These are phyloP conservation scores for Momotus momota DNA, from an alignment of 2,797 vertebrate genomes.

Conservation along the genomic window DNA sequence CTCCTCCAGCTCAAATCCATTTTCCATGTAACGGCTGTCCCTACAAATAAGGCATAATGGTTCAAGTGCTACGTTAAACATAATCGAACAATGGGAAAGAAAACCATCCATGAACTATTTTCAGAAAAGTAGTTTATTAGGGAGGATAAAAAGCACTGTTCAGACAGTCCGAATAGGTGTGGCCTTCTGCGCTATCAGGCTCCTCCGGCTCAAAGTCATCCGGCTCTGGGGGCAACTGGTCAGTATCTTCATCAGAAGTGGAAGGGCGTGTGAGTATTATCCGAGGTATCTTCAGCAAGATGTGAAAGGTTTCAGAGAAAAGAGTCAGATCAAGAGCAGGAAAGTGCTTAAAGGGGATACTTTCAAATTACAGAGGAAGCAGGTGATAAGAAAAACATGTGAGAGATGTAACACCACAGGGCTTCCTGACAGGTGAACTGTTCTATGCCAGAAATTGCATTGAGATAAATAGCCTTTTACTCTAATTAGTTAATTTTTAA, in stretches of 20 bases:
- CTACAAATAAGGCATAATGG: slow-evolving; percentile 44
- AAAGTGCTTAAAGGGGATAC: neutral
- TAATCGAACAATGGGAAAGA: neutral
- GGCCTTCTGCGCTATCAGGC: slow-evolving; percentile 46
- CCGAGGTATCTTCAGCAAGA: slow-evolving; percentile 83
- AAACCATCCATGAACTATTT: neutral
- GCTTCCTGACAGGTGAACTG: neutral
- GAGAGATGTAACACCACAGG: neutral
- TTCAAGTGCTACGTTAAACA: slow-evolving; percentile 31
- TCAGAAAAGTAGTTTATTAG: slow-evolving; percentile 61
- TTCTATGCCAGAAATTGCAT: neutral
- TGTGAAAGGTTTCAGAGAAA: slow-evolving; percentile 22
- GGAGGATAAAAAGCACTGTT: slow-evolving; percentile 80
- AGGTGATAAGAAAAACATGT: neutral
- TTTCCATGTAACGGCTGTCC: neutral
- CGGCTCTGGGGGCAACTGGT: slow-evolving; percentile 76
- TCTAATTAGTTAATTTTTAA: neutral
- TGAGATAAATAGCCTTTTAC: neutral
- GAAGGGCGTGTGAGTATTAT: slow-evolving; percentile 90
- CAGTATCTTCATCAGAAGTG: slow-evolving; percentile 87
- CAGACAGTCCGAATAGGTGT: slow-evolving; percentile 67
- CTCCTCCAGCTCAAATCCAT: neutral
- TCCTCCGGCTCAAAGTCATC: slow-evolving; percentile 71
- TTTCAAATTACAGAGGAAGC: neutral
- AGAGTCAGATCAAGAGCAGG: slow-evolving; percentile 1